phyloP scores from a whole-genome alignment of 2,113 vertebrate species.

The Muscicapa adusta region DNA sequence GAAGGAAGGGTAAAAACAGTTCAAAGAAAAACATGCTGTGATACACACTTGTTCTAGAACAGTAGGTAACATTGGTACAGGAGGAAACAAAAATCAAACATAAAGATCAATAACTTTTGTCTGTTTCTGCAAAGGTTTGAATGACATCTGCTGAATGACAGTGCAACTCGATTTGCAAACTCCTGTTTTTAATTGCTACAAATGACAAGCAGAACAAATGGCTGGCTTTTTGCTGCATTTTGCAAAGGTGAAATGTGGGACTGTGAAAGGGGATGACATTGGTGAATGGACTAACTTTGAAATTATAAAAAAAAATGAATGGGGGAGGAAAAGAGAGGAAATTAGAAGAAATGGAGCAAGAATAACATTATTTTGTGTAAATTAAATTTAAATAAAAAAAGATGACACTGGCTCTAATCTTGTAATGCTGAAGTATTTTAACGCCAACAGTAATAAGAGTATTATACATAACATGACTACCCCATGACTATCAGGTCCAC shows the following conservation, averaged over 20 bases:
- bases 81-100: background rate
- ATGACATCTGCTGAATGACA: background rate
- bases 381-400: conserved; percentile 75
- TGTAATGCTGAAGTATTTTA: conserved; percentile 54
- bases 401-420: conserved; percentile 61
- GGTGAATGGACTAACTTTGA: conserved; percentile 37
- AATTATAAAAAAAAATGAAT: conserved; percentile 64
- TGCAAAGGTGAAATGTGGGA: conserved; percentile 29
- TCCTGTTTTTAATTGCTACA: background rate
- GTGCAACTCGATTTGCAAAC: background rate
- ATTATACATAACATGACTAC: conserved; percentile 42
- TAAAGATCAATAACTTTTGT: background rate
- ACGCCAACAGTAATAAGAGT: conserved; percentile 40
- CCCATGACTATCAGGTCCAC: background rate
- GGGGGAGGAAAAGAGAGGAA: conserved; percentile 41
- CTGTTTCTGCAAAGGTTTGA: background rate
- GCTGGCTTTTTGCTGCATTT: background rate
- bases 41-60: background rate
- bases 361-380: conserved; percentile 71
- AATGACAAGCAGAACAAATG: conserved; percentile 7
- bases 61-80: background rate
- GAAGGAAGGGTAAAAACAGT: background rate
- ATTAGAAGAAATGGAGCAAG: conserved; percentile 70
- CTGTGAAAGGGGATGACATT: conserved; percentile 34
- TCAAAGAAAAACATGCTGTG: background rate